A percentile compares a stretch with the other conserved stretches of the same genome.
phyloP scores from a whole-genome alignment of 2,113 vertebrate species.

The Strigops habroptila region DNA sequence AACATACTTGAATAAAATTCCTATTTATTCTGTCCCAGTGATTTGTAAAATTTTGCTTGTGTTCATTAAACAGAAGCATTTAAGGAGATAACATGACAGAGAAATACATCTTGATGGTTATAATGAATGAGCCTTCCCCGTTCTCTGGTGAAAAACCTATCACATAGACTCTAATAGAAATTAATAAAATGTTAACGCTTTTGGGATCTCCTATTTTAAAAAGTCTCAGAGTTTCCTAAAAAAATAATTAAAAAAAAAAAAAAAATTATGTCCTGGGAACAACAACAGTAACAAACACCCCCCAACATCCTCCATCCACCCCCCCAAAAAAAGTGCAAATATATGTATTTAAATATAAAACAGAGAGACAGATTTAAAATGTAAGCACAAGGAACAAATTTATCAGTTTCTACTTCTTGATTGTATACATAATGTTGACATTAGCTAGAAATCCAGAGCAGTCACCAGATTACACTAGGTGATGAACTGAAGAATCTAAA shows the following conservation, averaged over 20 bases:
- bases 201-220: background rate
- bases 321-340: background rate
- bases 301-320: too few relatives aligned
- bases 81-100: background rate
- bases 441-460: background rate
- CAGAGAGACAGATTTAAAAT: background rate
- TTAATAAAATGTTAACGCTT: background rate
- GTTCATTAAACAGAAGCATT: background rate
- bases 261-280: background rate
- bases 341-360: background rate
- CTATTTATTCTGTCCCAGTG: background rate
- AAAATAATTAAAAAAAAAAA: background rate
- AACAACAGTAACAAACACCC: background rate
- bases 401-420: background rate
- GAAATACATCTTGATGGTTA: background rate
- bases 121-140: background rate
- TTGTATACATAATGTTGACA: background rate
- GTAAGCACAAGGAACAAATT: background rate
- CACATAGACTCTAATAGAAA: background rate
- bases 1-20: background rate
- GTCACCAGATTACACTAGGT: background rate
- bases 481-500: background rate
- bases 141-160: background rate
- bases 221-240: background rate
- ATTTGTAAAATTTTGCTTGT: background rate